Percentiles rank a stretch among this genome's conserved stretches.
These are phyloP conservation scores for Hemibagrus wyckioides DNA, from an alignment of 2,113 vertebrate species.

Conservation along the genomic window DNA sequence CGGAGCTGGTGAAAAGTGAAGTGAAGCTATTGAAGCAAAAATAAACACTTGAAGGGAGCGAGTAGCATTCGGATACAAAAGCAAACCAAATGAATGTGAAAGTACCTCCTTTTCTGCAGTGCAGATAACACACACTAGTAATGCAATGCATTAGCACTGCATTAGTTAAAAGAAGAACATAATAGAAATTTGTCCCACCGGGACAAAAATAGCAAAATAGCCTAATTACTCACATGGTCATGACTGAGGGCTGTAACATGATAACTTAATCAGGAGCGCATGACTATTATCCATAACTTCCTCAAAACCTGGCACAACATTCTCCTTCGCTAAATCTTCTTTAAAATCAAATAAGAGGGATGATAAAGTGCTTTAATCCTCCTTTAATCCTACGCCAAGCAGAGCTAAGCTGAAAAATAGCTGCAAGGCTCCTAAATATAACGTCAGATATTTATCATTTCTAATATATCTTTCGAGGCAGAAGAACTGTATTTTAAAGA, in stretches of 20 bases:
- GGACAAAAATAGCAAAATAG: background rate
- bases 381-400: background rate
- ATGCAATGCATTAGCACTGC: background rate
- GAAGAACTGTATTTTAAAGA: too few species aligned
- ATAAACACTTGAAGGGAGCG: too few species aligned
- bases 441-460: conserved; percentile 47
- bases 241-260: background rate
- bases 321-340: background rate
- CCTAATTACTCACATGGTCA: background rate
- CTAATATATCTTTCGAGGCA: background rate
- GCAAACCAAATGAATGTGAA: background rate
- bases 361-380: background rate
- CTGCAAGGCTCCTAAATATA: conserved; percentile 23
- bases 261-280: background rate
- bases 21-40: background rate
- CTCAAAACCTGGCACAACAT: background rate
- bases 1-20: background rate
- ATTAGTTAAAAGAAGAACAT: too few species aligned
- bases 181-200: background rate
- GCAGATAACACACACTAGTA: too few species aligned
- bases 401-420: background rate
- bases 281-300: conserved; percentile 5
- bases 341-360: conserved; percentile 12
- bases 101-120: background rate
- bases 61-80: background rate